Conservation (phyloP, 2,113 vertebrate species). For the Fulica atra region DNA sequence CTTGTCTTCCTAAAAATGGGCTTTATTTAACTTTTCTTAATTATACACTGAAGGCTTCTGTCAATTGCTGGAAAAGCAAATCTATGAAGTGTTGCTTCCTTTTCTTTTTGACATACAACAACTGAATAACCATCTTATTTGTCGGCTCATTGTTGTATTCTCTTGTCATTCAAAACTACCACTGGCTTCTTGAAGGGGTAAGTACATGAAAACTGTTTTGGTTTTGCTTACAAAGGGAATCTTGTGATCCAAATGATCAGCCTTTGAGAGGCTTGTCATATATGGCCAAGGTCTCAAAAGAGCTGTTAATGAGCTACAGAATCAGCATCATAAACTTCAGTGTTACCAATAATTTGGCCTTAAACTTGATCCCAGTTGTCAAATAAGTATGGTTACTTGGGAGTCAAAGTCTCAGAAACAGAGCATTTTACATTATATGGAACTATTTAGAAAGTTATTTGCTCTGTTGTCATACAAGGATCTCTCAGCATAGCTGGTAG, state of each 20-base stretch:
- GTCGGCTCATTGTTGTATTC: background rate
- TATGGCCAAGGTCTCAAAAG: background rate
- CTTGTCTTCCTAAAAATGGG: background rate
- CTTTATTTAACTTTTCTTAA: conserved; percentile 36
- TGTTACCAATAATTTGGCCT: background rate
- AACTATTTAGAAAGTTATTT: background rate
- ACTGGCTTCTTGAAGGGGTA: background rate
- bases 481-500: background rate
- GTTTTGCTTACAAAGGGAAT: background rate
- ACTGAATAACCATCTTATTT: background rate
- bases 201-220: background rate
- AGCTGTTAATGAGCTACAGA: background rate
- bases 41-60: background rate
- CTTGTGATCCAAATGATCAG: background rate
- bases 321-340: background rate
- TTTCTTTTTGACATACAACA: background rate
- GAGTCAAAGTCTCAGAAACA: background rate
- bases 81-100: background rate
- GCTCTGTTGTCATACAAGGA: background rate
- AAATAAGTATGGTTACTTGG: background rate
- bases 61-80: background rate
- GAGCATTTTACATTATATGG: background rate
- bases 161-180: background rate
- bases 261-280: background rate
- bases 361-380: background rate